These are phyloP conservation scores for Diuraphis noxia DNA, from an alignment of 1,140 invertebrate genomes.

Conservation along the genomic window DNA sequence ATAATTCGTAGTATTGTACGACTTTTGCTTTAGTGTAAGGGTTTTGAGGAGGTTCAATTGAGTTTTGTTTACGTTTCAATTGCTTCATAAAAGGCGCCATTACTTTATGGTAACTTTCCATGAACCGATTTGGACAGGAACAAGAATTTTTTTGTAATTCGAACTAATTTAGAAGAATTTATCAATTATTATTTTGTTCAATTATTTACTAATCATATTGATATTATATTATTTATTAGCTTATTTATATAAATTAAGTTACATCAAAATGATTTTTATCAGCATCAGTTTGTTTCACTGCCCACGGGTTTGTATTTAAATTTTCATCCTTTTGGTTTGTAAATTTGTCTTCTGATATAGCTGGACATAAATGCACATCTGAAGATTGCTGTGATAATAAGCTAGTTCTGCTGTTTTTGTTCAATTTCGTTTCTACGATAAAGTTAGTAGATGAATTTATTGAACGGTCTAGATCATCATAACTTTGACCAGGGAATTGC, in stretches of 20 bases:
- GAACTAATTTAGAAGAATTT: not conserved
- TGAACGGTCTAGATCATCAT: not conserved
- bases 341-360: not conserved
- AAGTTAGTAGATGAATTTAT: not conserved
- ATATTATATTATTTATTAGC: too few relatives aligned
- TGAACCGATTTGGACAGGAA: not conserved
- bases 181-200: not conserved
- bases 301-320: not conserved
- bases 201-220: not conserved
- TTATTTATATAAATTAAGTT: not conserved
- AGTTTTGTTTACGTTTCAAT: slow-evolving; percentile 19
- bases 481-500: slow-evolving; percentile 8
- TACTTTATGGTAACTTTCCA: slow-evolving; percentile 12
- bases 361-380: not conserved
- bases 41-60: not conserved
- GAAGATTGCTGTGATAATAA: not conserved
- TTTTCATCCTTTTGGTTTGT: not conserved
- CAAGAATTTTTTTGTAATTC: not conserved
- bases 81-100: slow-evolving; percentile 23
- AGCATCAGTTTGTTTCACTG: not conserved
- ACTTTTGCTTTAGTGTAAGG: slow-evolving; percentile 15
- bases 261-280: not conserved
- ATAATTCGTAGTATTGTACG: not conserved
- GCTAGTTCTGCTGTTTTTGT: not conserved
- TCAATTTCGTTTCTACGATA: not conserved